A percentile compares a stretch with the other conserved stretches of the same genome.
Evolutionary conservation across 1,140 invertebrate genomes (phyloP).

Genomic region (Bombus haemorrhoidalis): DNA sequence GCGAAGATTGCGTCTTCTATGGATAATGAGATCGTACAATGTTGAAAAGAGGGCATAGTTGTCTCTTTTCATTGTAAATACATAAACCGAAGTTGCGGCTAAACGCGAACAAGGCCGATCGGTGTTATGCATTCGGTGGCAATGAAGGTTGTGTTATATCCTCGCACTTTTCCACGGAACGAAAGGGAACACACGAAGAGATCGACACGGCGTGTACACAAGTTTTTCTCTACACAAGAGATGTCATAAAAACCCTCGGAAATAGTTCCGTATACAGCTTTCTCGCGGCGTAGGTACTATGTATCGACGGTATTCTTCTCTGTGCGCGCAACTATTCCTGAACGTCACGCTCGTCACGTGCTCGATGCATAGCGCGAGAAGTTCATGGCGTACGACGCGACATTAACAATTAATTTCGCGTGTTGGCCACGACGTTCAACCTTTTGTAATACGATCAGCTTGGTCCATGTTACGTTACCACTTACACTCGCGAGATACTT

Average conservation of each 20-base stretch:
- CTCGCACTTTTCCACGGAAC: background rate
- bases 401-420: background rate
- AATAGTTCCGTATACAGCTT: too few relatives aligned
- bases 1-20: background rate
- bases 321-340: background rate
- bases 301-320: background rate
- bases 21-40: background rate
- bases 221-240: background rate
- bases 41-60: background rate
- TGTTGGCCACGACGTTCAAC: background rate
- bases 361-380: background rate
- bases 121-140: background rate
- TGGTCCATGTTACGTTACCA: too few relatives aligned
- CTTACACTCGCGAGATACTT: too few relatives aligned
- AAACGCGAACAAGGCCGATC: conserved; percentile 30
- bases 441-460: background rate
- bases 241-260: background rate
- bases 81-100: background rate
- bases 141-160: conserved; percentile 24
- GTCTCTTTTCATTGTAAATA: background rate
- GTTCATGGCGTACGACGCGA: background rate
- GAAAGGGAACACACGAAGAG: background rate
- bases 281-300: too few relatives aligned
- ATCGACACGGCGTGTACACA: background rate
- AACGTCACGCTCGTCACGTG: background rate